These are phyloP conservation scores for Germaria angustata DNA, from an alignment of 2,888 invertebrate species.

Conservation along the genomic window DNA sequence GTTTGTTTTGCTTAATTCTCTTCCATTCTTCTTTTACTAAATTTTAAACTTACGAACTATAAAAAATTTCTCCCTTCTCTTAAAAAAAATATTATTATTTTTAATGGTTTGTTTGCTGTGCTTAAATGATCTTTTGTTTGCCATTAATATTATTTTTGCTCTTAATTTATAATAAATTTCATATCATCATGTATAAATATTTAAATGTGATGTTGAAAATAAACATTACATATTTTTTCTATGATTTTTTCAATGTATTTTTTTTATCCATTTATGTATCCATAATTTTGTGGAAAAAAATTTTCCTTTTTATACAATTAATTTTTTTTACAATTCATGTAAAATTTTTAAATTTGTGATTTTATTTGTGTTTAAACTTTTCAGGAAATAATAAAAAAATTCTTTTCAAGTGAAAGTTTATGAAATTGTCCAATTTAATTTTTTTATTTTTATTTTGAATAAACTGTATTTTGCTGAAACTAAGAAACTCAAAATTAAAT, in stretches of 20 bases:
- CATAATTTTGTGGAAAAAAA: slow-evolving; percentile 37
- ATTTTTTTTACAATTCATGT: slow-evolving; percentile 42
- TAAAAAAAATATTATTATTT: slow-evolving; percentile 42
- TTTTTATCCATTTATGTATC: too few species aligned
- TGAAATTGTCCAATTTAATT: slow-evolving; percentile 37
- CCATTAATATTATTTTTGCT: slow-evolving; percentile 46
- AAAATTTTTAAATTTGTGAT: slow-evolving; percentile 29
- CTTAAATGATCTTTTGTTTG: slow-evolving; percentile 49
- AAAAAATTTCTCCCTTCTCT: slow-evolving; percentile 58
- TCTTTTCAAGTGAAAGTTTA: background rate
- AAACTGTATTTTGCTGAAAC: slow-evolving; percentile 46
- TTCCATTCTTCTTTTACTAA: slow-evolving; percentile 40
- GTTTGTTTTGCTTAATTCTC: slow-evolving; percentile 59
- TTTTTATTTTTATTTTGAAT: slow-evolving; percentile 33
- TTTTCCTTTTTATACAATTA: slow-evolving; percentile 36
- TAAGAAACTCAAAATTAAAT: slow-evolving; percentile 16
- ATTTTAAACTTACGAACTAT: slow-evolving; percentile 60
- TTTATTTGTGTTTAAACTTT: slow-evolving; percentile 17
- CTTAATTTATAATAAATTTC: slow-evolving; percentile 55
- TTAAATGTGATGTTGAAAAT: slow-evolving; percentile 54
- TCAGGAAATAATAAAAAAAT: background rate
- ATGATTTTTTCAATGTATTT: slow-evolving; percentile 35
- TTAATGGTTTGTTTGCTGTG: slow-evolving; percentile 66
- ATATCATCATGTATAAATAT: slow-evolving; percentile 38
- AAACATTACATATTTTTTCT: slow-evolving; percentile 47